Percentiles rank a stretch among this genome's conserved stretches.
These are phyloP conservation scores for Gisinianus flammeolus DNA, from an alignment of 2,888 invertebrate species.

Conservation along the genomic window DNA sequence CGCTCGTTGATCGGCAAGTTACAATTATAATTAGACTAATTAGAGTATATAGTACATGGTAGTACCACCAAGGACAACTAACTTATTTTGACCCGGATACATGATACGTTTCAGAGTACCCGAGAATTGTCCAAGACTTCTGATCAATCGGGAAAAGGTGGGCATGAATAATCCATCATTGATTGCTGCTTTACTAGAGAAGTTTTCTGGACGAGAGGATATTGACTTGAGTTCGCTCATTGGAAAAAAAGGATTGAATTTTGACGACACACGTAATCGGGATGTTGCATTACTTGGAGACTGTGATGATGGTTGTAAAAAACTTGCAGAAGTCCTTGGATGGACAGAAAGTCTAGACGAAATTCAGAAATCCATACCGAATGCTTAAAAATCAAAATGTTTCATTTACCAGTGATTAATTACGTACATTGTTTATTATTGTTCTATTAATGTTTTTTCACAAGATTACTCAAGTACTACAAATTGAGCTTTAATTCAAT, in stretches of 20 bases:
- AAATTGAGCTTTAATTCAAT: too few species aligned
- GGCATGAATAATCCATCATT: constrained; percentile 61
- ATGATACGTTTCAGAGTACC: constrained; percentile 66
- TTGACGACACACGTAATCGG: constrained; percentile 70
- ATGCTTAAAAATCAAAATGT: too few species aligned
- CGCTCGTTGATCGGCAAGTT: constrained; percentile 76
- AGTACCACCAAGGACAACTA: neutral
- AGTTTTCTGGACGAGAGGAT: constrained; percentile 56
- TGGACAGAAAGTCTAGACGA: constrained; percentile 65
- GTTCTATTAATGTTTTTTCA: too few species aligned
- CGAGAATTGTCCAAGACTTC: constrained; percentile 76
- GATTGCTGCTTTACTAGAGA: constrained; percentile 62
- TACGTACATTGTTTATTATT: too few species aligned
- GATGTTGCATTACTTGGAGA: constrained; percentile 84
- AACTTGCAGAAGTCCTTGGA: constrained; percentile 76
- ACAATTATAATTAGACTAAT: neutral
- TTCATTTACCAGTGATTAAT: too few species aligned
- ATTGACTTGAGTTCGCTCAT: constrained; percentile 52
- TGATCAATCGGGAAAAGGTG: constrained; percentile 85
- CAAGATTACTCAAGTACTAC: too few species aligned
- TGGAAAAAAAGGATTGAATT: constrained; percentile 69
- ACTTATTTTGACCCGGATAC: too few species aligned
- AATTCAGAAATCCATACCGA: neutral
- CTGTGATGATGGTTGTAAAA: constrained; percentile 79
- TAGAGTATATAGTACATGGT: neutral